Conservation (phyloP, 2,113 vertebrate genomes). For the Oryzias javanicus region DNA sequence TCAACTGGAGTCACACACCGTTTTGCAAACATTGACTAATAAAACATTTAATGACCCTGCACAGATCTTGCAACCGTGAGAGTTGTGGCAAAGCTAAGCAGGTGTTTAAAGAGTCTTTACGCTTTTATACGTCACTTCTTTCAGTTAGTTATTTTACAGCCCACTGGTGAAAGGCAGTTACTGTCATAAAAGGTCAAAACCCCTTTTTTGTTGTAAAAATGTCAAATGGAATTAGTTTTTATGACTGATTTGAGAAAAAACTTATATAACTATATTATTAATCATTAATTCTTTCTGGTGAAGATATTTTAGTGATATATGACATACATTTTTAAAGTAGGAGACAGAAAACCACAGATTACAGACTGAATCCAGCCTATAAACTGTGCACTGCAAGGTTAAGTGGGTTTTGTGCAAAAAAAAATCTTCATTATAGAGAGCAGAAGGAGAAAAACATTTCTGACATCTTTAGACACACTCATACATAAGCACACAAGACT, state of each 20-base stretch:
- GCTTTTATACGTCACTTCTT: not conserved
- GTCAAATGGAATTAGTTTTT: too few relatives aligned
- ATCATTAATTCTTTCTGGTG: too few relatives aligned
- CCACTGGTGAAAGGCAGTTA: too few relatives aligned
- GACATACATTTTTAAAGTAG: not conserved
- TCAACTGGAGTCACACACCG: not conserved
- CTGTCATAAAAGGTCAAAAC: too few relatives aligned
- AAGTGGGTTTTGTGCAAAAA: not conserved
- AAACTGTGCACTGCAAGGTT: not conserved
- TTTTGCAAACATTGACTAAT: not conserved
- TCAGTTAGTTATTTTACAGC: not conserved
- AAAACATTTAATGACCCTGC: not conserved
- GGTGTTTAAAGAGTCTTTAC: constrained; percentile 8
- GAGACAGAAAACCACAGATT: constrained; percentile 17
- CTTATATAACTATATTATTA: too few relatives aligned
- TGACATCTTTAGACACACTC: constrained; percentile 8
- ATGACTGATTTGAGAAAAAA: too few relatives aligned
- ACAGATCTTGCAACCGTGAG: not conserved
- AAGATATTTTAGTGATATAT: not conserved
- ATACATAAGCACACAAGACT: not conserved
- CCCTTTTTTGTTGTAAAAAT: too few relatives aligned
- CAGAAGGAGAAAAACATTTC: not conserved
- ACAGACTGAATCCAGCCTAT: not conserved
- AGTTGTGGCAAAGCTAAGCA: constrained; percentile 9
- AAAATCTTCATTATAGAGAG: not conserved